Evolutionary conservation across 2,888 invertebrate genomes (phyloP), one percentile per base, ranked within the genome.

Genomic region (Volucella inflata): DNA sequence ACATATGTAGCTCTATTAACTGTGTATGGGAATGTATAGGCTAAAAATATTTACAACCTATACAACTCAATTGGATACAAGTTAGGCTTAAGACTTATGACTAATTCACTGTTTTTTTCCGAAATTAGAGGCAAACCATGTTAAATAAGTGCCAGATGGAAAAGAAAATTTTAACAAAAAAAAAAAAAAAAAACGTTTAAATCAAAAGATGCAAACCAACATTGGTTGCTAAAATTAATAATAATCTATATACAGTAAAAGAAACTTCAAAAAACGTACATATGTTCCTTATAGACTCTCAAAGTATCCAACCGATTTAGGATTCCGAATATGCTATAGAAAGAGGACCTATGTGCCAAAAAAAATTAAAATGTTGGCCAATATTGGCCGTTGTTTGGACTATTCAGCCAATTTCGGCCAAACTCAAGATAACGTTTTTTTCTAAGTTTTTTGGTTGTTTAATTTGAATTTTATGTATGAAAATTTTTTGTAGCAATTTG

Each of bases 71-170:
- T 51, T 6, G 42, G 62, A 36, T 62, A 62, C 68, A 46, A 53
- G 44, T 51, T 42, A 42, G 8, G 48, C 16, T 70, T 42, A 50
- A 16, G 60, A 50, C 87, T 88, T 88, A 59, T 53, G 89, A 89
- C 89, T 90, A 92, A 88, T 92, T 92, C 92, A 91, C 92, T 92
- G 92, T 89, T 90, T 91, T 30, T 88, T 88, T 90, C 92, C 92
- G 91, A 92, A 90, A 59, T 44, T 2, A 51, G 30, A 30, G 72
- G 44, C 72, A 44, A 79, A 72, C 79, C 64, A 11, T 8, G 36
- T 30, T 8, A 30, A 14, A n/a, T 8, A 21, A 71, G 48, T 42
- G 50, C 8, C 44, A 60, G 4, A 2, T 2, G 8, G 16, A 68
- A 10, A 6, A 42, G 40, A 59, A 59, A n/a, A 59, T n/a, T n/a